A percentile compares a stretch with the other conserved stretches of the same genome.
Evolutionary conservation across 2,113 vertebrate species (phyloP).

Genomic region (Trachemys scripta): DNA sequence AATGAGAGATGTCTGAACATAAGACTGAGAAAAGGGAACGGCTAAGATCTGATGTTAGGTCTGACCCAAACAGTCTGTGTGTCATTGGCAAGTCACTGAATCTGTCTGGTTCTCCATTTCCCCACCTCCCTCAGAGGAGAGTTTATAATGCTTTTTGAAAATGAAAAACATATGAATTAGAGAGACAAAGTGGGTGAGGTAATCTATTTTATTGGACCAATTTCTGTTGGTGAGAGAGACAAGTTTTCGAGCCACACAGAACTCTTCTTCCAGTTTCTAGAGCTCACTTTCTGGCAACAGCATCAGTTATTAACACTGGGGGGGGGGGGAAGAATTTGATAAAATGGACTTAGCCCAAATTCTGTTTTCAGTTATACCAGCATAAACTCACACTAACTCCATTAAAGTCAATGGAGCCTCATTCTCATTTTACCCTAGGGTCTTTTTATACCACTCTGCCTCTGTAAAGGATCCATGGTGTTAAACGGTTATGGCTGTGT

Average conservation of each 20-base stretch:
- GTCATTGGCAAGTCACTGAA: too few species aligned
- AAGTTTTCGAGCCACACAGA: neutral
- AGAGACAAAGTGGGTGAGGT: too few species aligned
- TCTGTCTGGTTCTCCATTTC: neutral
- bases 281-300: neutral
- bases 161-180: fast-evolving
- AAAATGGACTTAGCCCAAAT: neutral
- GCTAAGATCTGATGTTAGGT: too few species aligned
- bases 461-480: fast-evolving
- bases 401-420: neutral
- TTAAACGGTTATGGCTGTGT: too few species aligned
- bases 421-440: neutral
- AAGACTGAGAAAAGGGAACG: too few species aligned
- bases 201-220: too few species aligned
- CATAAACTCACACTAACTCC: neutral
- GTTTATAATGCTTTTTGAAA: neutral
- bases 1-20: too few species aligned
- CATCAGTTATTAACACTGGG: neutral
- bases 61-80: too few species aligned
- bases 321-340: fast-evolving
- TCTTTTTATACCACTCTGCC: neutral
- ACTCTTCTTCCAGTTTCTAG: neutral
- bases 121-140: neutral
- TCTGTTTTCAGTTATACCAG: neutral
- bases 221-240: too few species aligned